phyloP scores from a whole-genome alignment of 2,113 vertebrate species.

The Plecotus auritus region DNA sequence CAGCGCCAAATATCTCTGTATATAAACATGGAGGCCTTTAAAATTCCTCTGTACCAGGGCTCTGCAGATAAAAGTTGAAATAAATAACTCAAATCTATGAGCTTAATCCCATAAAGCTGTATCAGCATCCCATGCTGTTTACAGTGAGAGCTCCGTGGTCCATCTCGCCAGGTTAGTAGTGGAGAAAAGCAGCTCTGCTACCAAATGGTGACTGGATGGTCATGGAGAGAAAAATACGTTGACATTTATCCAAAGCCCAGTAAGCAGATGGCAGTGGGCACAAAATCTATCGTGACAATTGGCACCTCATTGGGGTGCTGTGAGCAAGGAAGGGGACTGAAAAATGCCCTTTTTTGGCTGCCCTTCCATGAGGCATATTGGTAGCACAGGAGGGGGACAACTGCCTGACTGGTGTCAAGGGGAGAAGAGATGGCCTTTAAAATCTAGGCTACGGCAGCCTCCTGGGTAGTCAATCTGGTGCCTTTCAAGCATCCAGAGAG shows the following conservation, averaged over 20 bases:
- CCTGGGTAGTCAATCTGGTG: constrained; percentile 58
- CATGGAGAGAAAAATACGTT: not conserved
- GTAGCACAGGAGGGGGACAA: constrained; percentile 40
- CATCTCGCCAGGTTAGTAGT: not conserved
- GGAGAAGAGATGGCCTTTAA: constrained; percentile 54
- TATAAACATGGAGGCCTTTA: not conserved
- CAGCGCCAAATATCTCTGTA: not conserved
- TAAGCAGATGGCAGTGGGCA: constrained; percentile 63
- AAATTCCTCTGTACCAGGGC: not conserved
- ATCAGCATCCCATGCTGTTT: not conserved
- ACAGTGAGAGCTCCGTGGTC: not conserved
- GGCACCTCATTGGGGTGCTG: constrained; percentile 21
- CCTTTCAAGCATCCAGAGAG: constrained; percentile 20
- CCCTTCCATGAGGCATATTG: constrained; percentile 62
- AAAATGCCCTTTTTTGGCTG: constrained; percentile 48
- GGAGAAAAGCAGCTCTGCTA: not conserved
- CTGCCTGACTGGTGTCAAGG: constrained; percentile 44
- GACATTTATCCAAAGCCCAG: constrained; percentile 20
- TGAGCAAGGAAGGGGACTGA: not conserved
- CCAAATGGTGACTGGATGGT: not conserved
- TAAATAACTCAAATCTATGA: not conserved
- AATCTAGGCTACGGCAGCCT: constrained; percentile 58
- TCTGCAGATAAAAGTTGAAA: not conserved
- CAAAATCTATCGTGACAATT: not conserved
- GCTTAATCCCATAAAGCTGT: not conserved